A percentile compares a stretch with the other conserved stretches of the same genome.
Evolutionary conservation across 2,113 vertebrate species (phyloP).

Genomic region (Hyla sarda): DNA sequence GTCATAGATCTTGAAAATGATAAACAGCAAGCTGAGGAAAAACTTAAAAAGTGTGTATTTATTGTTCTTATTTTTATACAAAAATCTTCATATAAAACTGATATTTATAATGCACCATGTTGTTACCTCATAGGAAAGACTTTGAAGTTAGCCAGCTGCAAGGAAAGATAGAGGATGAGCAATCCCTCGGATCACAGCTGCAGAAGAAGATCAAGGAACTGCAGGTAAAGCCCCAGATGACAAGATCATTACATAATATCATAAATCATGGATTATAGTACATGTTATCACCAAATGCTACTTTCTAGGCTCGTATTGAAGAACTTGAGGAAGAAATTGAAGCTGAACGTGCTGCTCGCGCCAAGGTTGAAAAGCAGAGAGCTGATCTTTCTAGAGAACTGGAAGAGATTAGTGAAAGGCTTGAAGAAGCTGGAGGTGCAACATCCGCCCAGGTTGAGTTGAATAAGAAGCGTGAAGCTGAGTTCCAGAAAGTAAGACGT

Average conservation of each 20-base stretch:
- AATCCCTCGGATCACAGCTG: slow-evolving; percentile 66
- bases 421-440: slow-evolving; percentile 89
- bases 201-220: slow-evolving; percentile 82
- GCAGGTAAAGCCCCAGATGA: slow-evolving; percentile 68
- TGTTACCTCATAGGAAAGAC: slow-evolving; percentile 69
- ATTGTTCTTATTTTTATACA: neutral
- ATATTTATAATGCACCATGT: neutral
- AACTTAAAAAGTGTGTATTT: slow-evolving; percentile 77
- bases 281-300: neutral
- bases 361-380: slow-evolving; percentile 87
- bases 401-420: slow-evolving; percentile 87
- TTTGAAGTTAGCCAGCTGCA: slow-evolving; percentile 74
- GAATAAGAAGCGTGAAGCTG: slow-evolving; percentile 89
- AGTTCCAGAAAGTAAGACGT: slow-evolving; percentile 84
- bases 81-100: neutral
- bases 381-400: slow-evolving; percentile 86
- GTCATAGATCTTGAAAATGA: slow-evolving; percentile 87
- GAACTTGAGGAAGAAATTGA: slow-evolving; percentile 89
- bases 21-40: slow-evolving; percentile 79
- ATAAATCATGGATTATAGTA: neutral
- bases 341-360: slow-evolving; percentile 79
- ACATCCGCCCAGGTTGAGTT: slow-evolving; percentile 85
- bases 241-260: neutral
- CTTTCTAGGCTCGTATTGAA: slow-evolving; percentile 78
- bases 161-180: slow-evolving; percentile 71